A percentile compares a stretch with the other conserved stretches of the same genome.
These are phyloP conservation scores for Philaenus spumarius DNA, from an alignment of 1,140 invertebrate species.

Conservation along the genomic window DNA sequence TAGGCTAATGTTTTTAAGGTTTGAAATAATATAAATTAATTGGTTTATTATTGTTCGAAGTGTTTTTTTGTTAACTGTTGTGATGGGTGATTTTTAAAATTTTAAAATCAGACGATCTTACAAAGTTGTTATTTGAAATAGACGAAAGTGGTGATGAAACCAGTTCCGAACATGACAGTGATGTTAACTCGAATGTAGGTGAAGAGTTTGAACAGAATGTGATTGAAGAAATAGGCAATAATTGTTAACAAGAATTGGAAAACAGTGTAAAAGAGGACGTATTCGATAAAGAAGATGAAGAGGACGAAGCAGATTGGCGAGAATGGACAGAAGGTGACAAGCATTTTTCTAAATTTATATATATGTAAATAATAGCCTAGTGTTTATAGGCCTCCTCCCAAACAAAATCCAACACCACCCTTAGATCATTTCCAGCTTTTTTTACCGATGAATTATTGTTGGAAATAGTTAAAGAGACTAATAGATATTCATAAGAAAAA, in stretches of 20 bases:
- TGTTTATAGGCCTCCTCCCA: background rate
- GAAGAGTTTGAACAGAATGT: background rate
- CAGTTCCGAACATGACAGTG: background rate
- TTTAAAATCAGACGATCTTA: background rate
- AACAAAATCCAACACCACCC: background rate
- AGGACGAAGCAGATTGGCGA: background rate
- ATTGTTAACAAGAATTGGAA: background rate
- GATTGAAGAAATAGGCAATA: background rate
- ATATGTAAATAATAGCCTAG: background rate
- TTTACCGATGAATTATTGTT: background rate
- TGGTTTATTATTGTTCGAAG: background rate
- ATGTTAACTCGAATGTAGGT: background rate
- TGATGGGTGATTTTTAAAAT: background rate
- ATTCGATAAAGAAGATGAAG: background rate
- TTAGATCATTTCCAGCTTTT: background rate
- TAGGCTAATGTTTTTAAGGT: too few species aligned
- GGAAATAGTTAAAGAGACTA: background rate
- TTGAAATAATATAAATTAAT: too few species aligned
- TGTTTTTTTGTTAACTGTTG: background rate
- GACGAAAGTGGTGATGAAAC: background rate
- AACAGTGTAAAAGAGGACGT: background rate
- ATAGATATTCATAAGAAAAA: background rate
- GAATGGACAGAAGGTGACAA: background rate
- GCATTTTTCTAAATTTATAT: background rate
- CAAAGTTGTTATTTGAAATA: background rate